Base-by-base conservation (phyloP, 2,113 vertebrate species). In the Canis aureus region DNA sequence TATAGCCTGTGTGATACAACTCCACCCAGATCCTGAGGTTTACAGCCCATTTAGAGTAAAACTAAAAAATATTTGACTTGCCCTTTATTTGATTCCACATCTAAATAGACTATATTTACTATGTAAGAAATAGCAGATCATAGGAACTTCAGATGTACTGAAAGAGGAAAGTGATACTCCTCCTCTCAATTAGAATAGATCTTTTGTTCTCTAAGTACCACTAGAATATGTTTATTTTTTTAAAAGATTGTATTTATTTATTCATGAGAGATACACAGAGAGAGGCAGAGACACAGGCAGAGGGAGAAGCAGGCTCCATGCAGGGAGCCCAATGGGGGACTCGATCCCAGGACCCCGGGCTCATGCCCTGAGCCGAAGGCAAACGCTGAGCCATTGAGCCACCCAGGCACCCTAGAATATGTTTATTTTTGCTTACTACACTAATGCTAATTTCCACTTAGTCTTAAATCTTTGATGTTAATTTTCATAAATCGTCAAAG, bases 401-500 rank as follows among this genome's bases (percentile, higher is more conserved):
- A 43, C 43, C 43, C 43, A 43, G 43, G 43, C 43, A 0, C 43
- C 43, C 55, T 5, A 78, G 51, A 38, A 87, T 38, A 57, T 43
- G 53, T 59, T 86, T 64, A 81, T 66, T 43, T 91, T 59, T 53
- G 32, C 38, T 80, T 73, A 66, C 11, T 66, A 27, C 2, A 23
- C 53, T 51, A 82, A 66, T 35, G 29, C 12, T 82, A 57, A 94
- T 81, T 73, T 86, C n/a, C 27, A 85, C 11, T 43, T 62, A 23
- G 13, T n/a, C 89, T 82, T 59, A 29, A 67, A 60, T 80, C 29
- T 17, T 67, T 51, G 51, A n/a, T 29, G 59, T 62, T 86, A 81
- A 74, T 74, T 82, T 93, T 84, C 80, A 95, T 35, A 59, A 67
- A 67, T 6, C 49, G 22, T 81, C n/a, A 55, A 97, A 20, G 55